Conservation (phyloP, 2,797 vertebrate genomes). For the Acanthurus lineatus region DNA sequence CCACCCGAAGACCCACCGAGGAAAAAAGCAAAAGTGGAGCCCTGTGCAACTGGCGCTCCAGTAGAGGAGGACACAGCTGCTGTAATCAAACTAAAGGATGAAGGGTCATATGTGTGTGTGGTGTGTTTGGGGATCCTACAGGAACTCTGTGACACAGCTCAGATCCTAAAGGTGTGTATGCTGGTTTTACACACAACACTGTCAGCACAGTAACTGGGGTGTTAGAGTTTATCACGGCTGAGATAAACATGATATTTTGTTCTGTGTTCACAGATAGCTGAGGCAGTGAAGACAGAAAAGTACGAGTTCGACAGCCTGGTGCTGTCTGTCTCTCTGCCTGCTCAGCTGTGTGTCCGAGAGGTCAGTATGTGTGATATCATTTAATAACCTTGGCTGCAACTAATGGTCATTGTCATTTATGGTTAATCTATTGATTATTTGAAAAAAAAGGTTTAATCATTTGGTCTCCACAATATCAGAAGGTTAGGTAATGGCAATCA, state of each 20-base stretch:
- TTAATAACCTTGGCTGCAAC: not conserved
- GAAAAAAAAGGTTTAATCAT: too few relatives aligned
- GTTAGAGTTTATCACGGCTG: not conserved
- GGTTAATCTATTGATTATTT: not conserved
- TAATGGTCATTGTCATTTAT: too few relatives aligned
- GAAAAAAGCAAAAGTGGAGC: slow-evolving; percentile 88
- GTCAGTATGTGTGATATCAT: slow-evolving; percentile 76
- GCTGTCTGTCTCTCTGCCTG: slow-evolving; percentile 93
- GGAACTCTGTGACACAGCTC: slow-evolving; percentile 86
- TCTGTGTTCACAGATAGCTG: slow-evolving; percentile 86
- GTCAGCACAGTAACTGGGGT: too few relatives aligned
- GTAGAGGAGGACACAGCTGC: slow-evolving; percentile 35
- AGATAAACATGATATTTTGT: not conserved
- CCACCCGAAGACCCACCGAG: slow-evolving; percentile 81
- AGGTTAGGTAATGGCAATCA: too few relatives aligned
- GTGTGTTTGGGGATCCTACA: slow-evolving; percentile 94
- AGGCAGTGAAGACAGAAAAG: slow-evolving; percentile 86
- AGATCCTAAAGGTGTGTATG: slow-evolving; percentile 86
- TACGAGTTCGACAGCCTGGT: slow-evolving; percentile 92
- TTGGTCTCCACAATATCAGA: too few relatives aligned
- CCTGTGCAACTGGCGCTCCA: rapidly evolving
- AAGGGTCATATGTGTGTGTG: slow-evolving; percentile 82
- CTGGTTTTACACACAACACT: not conserved
- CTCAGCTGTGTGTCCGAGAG: slow-evolving; percentile 96
- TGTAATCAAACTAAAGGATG: not conserved